A percentile compares a stretch with the other conserved stretches of the same genome.
Evolutionary conservation across 2,888 invertebrate species (phyloP).

Genomic region (Napeogenes inachia): DNA sequence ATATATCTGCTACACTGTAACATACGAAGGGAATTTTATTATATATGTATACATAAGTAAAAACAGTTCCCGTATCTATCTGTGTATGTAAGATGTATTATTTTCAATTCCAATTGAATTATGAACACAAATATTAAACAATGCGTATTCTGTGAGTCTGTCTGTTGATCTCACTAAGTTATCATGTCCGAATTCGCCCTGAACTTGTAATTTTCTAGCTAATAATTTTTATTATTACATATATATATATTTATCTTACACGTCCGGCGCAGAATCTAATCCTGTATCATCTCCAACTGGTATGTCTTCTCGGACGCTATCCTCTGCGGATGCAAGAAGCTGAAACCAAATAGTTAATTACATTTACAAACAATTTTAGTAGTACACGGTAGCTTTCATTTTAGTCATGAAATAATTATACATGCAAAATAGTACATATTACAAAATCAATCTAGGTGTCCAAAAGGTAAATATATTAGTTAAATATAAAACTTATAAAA

Average conservation of each 20-base stretch:
- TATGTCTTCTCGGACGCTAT: constrained; percentile 49
- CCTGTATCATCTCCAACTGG: constrained; percentile 45
- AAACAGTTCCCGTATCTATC: no score
- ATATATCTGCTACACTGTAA: constrained; percentile 34
- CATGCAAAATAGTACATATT: no score
- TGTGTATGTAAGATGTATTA: no score
- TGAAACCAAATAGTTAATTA: constrained; percentile 27
- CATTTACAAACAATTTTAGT: constrained; percentile 1
- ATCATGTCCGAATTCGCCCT: no score
- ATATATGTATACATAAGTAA: background rate
- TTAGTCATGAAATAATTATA: background rate
- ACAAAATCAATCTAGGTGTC: background rate
- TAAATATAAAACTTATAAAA: no score
- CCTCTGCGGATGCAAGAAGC: constrained; percentile 64
- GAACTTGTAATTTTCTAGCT: no score
- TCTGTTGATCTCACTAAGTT: no score
- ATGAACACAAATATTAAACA: no score
- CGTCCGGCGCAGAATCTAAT: constrained; percentile 43
- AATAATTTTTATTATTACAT: no score
- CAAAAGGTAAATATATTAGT: background rate
- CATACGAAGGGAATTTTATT: background rate
- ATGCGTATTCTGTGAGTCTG: no score
- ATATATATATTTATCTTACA: constrained; percentile 40
- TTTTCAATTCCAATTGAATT: no score
- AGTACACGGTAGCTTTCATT: background rate